These are phyloP conservation scores for Brachyhypopomus gauderio DNA, from an alignment of 2,113 vertebrate genomes.

Conservation along the genomic window DNA sequence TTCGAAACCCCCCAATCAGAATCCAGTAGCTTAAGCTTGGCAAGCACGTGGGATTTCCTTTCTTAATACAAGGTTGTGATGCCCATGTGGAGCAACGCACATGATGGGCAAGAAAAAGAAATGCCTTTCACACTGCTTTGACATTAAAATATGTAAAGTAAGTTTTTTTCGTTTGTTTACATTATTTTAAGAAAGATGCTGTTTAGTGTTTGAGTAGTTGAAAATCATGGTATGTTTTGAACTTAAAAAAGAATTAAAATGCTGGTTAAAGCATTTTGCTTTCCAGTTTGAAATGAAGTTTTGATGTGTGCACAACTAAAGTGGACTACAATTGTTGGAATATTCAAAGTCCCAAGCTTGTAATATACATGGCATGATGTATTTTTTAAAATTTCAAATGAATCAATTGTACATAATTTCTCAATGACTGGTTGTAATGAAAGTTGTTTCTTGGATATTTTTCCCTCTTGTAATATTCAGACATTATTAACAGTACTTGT, in stretches of 20 bases:
- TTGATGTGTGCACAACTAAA: conserved; percentile 81
- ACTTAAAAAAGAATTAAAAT: conserved; percentile 72
- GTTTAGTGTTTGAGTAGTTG: conserved; percentile 84
- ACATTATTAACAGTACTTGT: conserved; percentile 89
- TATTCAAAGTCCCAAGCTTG: conserved; percentile 79
- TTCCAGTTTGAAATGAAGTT: conserved; percentile 77
- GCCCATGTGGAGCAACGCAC: conserved; percentile 63
- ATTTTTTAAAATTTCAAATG: conserved; percentile 87
- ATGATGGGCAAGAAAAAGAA: conserved; percentile 1
- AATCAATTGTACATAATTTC: conserved; percentile 93
- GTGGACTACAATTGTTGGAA: conserved; percentile 76
- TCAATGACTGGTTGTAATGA: conserved; percentile 91
- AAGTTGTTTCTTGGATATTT: conserved; percentile 87
- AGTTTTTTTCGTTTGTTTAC: conserved; percentile 84
- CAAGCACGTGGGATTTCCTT: conserved; percentile 68
- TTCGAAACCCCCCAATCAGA: conserved; percentile 75
- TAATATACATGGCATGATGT: conserved; percentile 91
- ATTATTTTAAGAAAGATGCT: conserved; percentile 81
- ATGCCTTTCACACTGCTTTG: conserved; percentile 40
- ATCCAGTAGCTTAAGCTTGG: conserved; percentile 68
- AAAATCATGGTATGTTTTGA: conserved; percentile 78
- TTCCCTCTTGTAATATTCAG: conserved; percentile 87
- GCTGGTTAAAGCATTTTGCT: conserved; percentile 85
- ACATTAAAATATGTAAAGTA: conserved; percentile 77
- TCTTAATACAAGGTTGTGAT: conserved; percentile 69